These are phyloP conservation scores for Caenorhabditis sulstoni DNA, from an alignment of 2,888 invertebrate species.

Conservation along the genomic window DNA sequence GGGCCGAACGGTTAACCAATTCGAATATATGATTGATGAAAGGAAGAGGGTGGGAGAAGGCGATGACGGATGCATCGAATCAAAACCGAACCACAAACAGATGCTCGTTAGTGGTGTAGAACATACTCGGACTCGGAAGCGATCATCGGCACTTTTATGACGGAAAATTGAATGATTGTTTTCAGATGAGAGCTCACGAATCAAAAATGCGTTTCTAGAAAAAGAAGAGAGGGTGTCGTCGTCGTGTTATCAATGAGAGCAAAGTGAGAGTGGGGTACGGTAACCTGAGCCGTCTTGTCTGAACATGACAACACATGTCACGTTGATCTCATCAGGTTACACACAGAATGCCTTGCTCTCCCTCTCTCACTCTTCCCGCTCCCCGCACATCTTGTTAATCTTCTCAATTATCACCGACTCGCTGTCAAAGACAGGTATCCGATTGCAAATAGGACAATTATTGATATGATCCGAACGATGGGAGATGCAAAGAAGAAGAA, in stretches of 20 bases:
- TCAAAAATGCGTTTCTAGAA: constrained; percentile 7
- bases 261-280: constrained; percentile 27
- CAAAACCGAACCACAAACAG: constrained; percentile 51
- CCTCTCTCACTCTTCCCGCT: constrained; percentile 24
- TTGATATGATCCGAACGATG: constrained; percentile 53
- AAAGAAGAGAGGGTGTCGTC: neutral
- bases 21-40: neutral
- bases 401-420: constrained; percentile 61
- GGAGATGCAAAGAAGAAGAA: neutral
- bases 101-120: constrained; percentile 58
- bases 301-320: constrained; percentile 64
- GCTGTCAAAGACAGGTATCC: constrained; percentile 42
- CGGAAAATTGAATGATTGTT: constrained; percentile 59
- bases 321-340: constrained; percentile 56
- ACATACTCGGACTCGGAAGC: constrained; percentile 50
- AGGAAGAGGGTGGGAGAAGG: neutral
- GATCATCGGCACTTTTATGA: constrained; percentile 52
- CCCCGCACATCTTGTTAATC: constrained; percentile 58
- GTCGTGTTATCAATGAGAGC: constrained; percentile 14
- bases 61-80: constrained; percentile 56
- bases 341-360: constrained; percentile 23
- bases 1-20: constrained; percentile 48
- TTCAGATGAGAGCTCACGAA: constrained; percentile 50
- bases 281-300: constrained; percentile 59
- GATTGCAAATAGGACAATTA: constrained; percentile 43